Evolutionary conservation across 2,888 invertebrate species (phyloP).

Genomic region (Galeruca laticollis): DNA sequence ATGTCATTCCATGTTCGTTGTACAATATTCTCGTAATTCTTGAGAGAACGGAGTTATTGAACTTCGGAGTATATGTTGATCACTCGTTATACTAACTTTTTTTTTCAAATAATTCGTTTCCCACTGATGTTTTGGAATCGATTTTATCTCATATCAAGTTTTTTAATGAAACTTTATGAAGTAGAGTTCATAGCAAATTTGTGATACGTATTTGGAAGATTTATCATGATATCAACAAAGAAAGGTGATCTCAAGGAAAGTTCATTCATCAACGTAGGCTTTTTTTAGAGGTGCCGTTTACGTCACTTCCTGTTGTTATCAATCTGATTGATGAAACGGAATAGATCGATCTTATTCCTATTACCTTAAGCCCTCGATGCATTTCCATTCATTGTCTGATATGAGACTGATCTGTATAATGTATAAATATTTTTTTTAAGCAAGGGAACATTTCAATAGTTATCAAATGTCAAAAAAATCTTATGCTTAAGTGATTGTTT

Average conservation of each 20-base stretch:
- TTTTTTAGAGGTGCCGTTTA: slow-evolving; percentile 56
- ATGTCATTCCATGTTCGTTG: too few species aligned
- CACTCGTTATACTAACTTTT: too few species aligned
- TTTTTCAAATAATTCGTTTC: too few species aligned
- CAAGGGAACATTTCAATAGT: not conserved
- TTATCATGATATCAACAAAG: slow-evolving; percentile 50
- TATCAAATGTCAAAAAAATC: too few species aligned
- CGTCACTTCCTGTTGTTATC: slow-evolving; percentile 59
- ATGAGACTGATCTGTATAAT: not conserved
- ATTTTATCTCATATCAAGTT: not conserved
- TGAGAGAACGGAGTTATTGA: too few species aligned
- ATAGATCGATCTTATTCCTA: slow-evolving; percentile 44
- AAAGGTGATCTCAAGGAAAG: slow-evolving; percentile 43
- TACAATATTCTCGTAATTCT: too few species aligned
- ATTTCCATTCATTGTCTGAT: slow-evolving; percentile 2
- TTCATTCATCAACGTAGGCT: slow-evolving; percentile 49
- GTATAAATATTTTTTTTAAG: not conserved
- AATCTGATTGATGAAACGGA: slow-evolving; percentile 57
- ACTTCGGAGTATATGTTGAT: too few species aligned
- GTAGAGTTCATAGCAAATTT: slow-evolving; percentile 22
- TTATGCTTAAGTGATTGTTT: too few species aligned
- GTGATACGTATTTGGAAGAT: slow-evolving; percentile 43
- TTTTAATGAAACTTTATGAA: slow-evolving; percentile 15
- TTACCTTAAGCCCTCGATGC: not conserved
- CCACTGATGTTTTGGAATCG: too few species aligned